Percentiles rank a stretch among this genome's conserved stretches.
These are phyloP conservation scores for Xenus cinereus DNA, from an alignment of 2,113 vertebrate genomes.

Conservation along the genomic window DNA sequence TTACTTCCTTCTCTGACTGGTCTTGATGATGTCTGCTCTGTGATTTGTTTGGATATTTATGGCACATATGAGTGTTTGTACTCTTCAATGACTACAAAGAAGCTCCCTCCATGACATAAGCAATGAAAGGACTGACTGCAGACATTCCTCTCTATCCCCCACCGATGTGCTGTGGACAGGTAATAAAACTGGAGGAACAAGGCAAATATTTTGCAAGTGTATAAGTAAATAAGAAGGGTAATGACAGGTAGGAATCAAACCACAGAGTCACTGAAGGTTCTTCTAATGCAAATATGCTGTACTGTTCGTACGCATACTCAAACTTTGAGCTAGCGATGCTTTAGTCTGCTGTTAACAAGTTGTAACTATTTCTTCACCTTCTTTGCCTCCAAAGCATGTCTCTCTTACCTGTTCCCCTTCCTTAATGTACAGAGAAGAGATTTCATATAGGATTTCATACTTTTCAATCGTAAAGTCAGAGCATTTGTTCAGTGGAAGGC, in stretches of 20 bases:
- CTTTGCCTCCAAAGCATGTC: not conserved
- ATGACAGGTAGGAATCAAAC: constrained; percentile 36
- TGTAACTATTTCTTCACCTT: not conserved
- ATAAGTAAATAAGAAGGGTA: constrained; percentile 42
- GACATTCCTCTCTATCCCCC: not conserved
- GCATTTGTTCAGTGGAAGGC: not conserved
- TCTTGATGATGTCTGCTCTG: constrained; percentile 26
- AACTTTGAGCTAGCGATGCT: not conserved
- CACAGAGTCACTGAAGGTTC: not conserved
- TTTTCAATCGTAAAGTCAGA: not conserved
- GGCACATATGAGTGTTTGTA: not conserved
- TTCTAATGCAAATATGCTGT: not conserved
- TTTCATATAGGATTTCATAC: not conserved
- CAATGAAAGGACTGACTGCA: not conserved
- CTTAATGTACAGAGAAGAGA: not conserved
- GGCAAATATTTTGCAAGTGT: not conserved
- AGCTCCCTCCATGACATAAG: not conserved
- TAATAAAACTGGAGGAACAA: not conserved
- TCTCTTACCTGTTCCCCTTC: not conserved
- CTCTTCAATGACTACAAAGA: not conserved
- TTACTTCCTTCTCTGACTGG: constrained; percentile 5
- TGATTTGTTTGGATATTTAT: constrained; percentile 26
- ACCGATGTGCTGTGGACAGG: not conserved
- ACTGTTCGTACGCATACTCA: not conserved
- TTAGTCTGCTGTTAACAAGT: not conserved